Conservation (phyloP, 2,113 vertebrate genomes). For the Lampris incognitus region DNA sequence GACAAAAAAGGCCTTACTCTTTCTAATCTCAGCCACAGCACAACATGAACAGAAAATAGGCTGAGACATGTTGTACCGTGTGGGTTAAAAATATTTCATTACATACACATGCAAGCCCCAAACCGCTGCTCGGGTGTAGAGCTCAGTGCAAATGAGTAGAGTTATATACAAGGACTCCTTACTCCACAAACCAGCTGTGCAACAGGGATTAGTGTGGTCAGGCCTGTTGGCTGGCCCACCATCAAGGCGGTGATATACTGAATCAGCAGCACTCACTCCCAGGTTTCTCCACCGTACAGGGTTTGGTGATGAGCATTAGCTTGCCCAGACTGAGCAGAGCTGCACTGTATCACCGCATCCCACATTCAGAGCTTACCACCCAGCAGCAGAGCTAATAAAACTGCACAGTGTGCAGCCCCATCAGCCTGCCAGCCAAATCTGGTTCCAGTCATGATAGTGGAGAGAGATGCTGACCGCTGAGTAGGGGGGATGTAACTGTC, state of each 20-base stretch:
- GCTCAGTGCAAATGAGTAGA: slow-evolving; percentile 1
- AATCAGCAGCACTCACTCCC: slow-evolving; percentile 69
- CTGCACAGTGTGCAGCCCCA: slow-evolving; percentile 41
- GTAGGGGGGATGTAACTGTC: slow-evolving; percentile 19
- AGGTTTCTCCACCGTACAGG: not conserved
- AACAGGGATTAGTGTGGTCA: slow-evolving; percentile 54
- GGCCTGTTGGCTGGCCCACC: slow-evolving; percentile 67
- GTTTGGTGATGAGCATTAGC: slow-evolving; percentile 14
- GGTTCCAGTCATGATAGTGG: slow-evolving; percentile 8
- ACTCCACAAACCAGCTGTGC: slow-evolving; percentile 43
- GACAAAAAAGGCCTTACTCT: not conserved
- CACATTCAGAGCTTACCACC: slow-evolving; percentile 53
- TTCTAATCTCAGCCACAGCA: slow-evolving; percentile 35
- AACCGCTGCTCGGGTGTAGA: slow-evolving; percentile 10
- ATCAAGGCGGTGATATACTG: slow-evolving; percentile 59
- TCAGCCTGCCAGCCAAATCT: slow-evolving; percentile 31
- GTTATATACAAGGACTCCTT: not conserved
- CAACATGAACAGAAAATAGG: slow-evolving; percentile 53
- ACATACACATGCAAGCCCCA: slow-evolving; percentile 21
- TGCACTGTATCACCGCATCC: slow-evolving; percentile 23
- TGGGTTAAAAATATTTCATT: slow-evolving; percentile 46
- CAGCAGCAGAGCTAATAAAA: slow-evolving; percentile 55
- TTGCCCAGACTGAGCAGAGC: not conserved
- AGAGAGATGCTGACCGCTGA: slow-evolving; percentile 37
- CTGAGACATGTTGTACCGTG: slow-evolving; percentile 38